A percentile compares a stretch with the other conserved stretches of the same genome.
These are phyloP conservation scores for Meiosimyza platycephala DNA, from an alignment of 2,888 invertebrate genomes.

Conservation along the genomic window DNA sequence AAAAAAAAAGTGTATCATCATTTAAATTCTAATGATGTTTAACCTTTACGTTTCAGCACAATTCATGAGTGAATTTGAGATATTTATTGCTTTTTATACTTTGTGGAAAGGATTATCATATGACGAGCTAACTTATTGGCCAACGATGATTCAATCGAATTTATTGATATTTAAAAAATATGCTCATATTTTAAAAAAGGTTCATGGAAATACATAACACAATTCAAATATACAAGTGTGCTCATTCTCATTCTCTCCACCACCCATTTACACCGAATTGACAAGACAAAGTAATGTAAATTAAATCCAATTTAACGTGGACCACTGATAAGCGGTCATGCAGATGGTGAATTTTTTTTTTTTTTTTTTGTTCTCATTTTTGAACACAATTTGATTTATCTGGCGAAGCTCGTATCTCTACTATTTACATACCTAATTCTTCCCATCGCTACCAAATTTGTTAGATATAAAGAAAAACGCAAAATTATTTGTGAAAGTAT, in stretches of 20 bases:
- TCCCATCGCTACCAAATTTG: background rate
- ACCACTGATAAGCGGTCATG: background rate
- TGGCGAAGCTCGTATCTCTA: background rate
- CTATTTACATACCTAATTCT: slow-evolving; percentile 21
- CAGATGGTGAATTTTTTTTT: background rate
- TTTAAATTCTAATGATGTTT: background rate
- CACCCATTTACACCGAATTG: background rate
- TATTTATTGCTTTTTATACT: background rate
- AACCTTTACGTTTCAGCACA: background rate
- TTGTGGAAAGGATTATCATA: background rate
- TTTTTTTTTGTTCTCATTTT: background rate
- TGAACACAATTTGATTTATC: slow-evolving; percentile 13
- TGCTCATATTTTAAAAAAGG: background rate
- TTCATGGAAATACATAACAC: background rate
- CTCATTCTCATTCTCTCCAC: background rate
- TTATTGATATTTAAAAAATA: background rate
- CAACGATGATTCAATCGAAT: slow-evolving; percentile 1
- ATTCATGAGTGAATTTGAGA: background rate
- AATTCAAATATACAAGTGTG: background rate
- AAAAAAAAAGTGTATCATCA: background rate
- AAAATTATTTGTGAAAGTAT: no score
- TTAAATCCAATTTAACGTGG: background rate
- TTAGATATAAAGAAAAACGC: no score
- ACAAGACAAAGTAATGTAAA: background rate
- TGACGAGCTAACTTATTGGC: background rate